These are phyloP conservation scores for Ophion ellenae DNA, from an alignment of 2,888 invertebrate species.

Conservation along the genomic window DNA sequence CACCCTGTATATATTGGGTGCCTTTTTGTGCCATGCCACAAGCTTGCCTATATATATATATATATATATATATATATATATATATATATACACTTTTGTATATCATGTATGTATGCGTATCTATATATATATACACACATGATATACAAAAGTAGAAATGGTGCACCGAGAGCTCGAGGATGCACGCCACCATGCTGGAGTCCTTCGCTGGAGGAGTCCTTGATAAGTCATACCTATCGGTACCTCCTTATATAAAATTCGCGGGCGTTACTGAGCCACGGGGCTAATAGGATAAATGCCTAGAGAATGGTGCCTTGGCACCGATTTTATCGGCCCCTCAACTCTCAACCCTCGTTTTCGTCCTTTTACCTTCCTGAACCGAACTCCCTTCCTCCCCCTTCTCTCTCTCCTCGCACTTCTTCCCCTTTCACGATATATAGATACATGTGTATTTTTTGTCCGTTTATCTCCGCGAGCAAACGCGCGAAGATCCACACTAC, in stretches of 20 bases:
- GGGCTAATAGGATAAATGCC: conserved; percentile 68
- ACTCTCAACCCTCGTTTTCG: conserved; percentile 45
- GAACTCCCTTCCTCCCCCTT: conserved; percentile 21
- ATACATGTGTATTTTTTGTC: conserved; percentile 33
- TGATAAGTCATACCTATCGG: conserved; percentile 52
- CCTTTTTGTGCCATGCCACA: no score
- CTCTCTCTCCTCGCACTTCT: conserved; percentile 14
- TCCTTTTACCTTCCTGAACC: conserved; percentile 15
- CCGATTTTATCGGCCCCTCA: conserved; percentile 71
- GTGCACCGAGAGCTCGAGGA: conserved; percentile 31
- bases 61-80: no score
- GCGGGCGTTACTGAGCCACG: conserved; percentile 61
- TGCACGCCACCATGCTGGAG: conserved; percentile 32
- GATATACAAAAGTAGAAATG: conserved; percentile 22
- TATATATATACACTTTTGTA: no score
- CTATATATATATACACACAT: no score
- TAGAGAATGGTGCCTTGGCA: conserved; percentile 47
- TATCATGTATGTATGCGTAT: no score
- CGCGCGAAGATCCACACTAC: conserved; percentile 52
- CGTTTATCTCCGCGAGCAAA: conserved; percentile 19
- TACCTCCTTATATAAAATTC: conserved; percentile 52
- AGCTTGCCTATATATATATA: no score
- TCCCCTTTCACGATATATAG: conserved; percentile 3
- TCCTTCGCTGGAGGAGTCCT: conserved; percentile 52
- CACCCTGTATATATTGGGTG: no score